A percentile compares a stretch with the other conserved stretches of the same genome.
Conservation (phyloP, 2,797 vertebrate genomes). For the Otus scops region DNA sequence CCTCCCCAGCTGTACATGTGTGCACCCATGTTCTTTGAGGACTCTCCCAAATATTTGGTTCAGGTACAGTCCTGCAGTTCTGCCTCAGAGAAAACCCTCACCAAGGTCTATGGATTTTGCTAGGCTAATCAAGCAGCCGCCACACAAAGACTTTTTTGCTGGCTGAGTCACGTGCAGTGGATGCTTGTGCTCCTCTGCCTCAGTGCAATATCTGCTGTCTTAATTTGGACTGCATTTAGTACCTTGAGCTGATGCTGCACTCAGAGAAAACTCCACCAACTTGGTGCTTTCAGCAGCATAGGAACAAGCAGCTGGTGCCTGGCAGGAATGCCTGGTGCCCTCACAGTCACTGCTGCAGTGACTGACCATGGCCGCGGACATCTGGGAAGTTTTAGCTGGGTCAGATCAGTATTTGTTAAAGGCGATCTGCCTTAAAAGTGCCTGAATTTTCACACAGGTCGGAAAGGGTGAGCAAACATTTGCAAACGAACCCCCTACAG, state of each 20-base stretch:
- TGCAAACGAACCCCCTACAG: not conserved
- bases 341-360: not conserved
- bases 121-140: not conserved
- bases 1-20: rapidly evolving
- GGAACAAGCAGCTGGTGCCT: not conserved
- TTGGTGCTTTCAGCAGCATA: not conserved
- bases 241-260: not conserved
- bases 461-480: conserved; percentile 5
- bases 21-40: not conserved
- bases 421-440: not conserved
- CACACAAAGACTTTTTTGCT: not conserved
- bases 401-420: not conserved
- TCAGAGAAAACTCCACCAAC: not conserved
- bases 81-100: not conserved
- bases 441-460: not conserved
- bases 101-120: not conserved
- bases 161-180: not conserved
- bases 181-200: not conserved
- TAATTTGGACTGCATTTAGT: not conserved
- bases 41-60: not conserved
- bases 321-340: not conserved
- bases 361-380: rapidly evolving
- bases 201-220: not conserved
- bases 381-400: not conserved
- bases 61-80: not conserved